Evolutionary conservation across 2,797 vertebrate genomes (phyloP).

Genomic region (Pipistrellus kuhlii): DNA sequence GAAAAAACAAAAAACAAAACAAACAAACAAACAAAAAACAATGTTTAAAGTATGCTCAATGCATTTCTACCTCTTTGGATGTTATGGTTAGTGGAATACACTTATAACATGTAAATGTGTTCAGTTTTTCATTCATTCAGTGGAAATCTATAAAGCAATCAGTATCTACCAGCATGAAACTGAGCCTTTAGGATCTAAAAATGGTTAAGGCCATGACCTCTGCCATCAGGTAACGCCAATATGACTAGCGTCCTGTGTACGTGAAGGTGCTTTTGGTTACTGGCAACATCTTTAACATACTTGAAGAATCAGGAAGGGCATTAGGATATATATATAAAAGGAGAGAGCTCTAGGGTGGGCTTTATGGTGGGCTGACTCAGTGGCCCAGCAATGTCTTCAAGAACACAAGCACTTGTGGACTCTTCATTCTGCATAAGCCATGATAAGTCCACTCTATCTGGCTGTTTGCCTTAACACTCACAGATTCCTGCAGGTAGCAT

Average conservation of each 20-base stretch:
- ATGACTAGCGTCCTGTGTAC: background rate
- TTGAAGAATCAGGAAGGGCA: background rate
- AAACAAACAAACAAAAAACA: background rate
- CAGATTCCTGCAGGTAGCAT: background rate
- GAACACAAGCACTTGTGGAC: background rate
- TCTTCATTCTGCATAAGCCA: background rate
- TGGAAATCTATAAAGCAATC: background rate
- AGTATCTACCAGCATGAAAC: background rate
- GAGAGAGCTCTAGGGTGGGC: background rate
- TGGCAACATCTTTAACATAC: background rate
- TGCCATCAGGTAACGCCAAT: background rate
- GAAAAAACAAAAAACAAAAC: background rate
- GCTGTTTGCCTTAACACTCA: background rate
- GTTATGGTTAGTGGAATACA: background rate
- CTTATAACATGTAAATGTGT: constrained; percentile 7
- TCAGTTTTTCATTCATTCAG: constrained; percentile 23
- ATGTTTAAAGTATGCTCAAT: background rate
- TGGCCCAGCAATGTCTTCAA: background rate
- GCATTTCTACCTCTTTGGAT: background rate
- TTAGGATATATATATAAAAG: background rate
- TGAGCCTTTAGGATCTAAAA: background rate
- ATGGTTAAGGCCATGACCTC: background rate
- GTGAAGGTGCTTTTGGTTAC: background rate
- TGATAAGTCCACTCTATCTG: background rate
- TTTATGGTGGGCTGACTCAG: background rate